Conservation (phyloP, 1,140 invertebrate species). For the Ctenoplectra terminalis region DNA sequence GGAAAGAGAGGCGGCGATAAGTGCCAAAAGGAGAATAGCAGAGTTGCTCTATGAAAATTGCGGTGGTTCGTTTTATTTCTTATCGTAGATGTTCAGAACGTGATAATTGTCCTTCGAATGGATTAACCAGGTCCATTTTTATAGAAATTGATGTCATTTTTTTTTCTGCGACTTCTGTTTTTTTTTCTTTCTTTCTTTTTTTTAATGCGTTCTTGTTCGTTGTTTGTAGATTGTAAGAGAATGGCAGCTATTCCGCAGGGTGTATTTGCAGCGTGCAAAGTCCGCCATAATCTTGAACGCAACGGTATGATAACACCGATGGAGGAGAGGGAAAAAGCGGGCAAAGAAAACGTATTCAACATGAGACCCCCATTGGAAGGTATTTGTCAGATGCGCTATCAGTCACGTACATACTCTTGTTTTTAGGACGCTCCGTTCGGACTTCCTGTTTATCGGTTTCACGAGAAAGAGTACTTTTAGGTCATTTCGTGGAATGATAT, state of each 20-base stretch:
- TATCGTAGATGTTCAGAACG: background rate
- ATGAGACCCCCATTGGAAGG: conserved; percentile 61
- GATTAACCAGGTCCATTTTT: background rate
- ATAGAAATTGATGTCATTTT: background rate
- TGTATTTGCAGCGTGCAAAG: conserved; percentile 84
- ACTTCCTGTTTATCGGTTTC: background rate
- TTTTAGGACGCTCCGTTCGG: background rate
- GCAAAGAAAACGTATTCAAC: conserved; percentile 61
- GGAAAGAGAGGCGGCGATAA: conserved; percentile 6
- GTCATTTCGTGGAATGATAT: background rate
- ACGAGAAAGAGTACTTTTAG: background rate
- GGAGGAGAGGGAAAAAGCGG: conserved; percentile 69
- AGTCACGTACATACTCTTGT: background rate
- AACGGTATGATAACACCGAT: conserved; percentile 75
- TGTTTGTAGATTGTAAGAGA: conserved; percentile 74
- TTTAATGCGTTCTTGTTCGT: background rate
- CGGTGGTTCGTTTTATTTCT: conserved; percentile 56
- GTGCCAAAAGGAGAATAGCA: conserved; percentile 50
- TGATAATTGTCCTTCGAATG: background rate
- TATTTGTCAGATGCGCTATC: conserved; percentile 23
- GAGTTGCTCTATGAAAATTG: conserved; percentile 71
- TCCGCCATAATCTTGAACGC: conserved; percentile 81
- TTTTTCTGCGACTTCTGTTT: no score
- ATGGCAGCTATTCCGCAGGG: conserved; percentile 85
- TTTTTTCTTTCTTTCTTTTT: background rate